phyloP scores from a whole-genome alignment of 2,797 vertebrate genomes.

The Cephalopachus bancanus region DNA sequence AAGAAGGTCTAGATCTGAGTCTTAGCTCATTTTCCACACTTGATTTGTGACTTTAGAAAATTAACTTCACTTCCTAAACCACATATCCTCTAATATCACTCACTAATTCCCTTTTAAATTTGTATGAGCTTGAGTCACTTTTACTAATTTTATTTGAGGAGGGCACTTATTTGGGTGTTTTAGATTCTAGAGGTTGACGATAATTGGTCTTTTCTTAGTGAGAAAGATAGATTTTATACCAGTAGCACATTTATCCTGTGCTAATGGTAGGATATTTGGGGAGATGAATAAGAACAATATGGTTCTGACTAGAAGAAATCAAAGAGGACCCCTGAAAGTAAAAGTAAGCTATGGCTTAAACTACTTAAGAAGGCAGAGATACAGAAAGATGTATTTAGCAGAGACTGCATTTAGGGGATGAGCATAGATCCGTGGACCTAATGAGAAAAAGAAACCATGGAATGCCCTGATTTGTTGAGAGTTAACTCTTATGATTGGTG shows the following conservation, averaged over 20 bases:
- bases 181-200: background rate
- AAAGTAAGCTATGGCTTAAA: background rate
- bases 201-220: constrained; percentile 2
- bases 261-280: background rate
- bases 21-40: background rate
- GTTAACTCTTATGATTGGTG: background rate
- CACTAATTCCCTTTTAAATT: background rate
- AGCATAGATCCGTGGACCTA: background rate
- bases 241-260: background rate
- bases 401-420: background rate
- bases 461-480: background rate
- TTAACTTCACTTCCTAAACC: background rate
- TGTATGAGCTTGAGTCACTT: background rate
- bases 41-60: background rate
- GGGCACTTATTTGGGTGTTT: background rate
- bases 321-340: background rate
- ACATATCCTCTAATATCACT: background rate
- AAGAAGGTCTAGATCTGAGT: constrained; percentile 1
- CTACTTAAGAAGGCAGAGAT: background rate
- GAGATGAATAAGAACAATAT: constrained; percentile 12
- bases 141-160: constrained; percentile 4
- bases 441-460: background rate
- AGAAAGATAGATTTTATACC: constrained; percentile 35
- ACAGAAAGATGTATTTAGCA: background rate
- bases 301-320: background rate